Percentiles rank a stretch among this genome's conserved stretches.
phyloP scores from a whole-genome alignment of 2,888 invertebrate genomes.

The Nudaria mundana region DNA sequence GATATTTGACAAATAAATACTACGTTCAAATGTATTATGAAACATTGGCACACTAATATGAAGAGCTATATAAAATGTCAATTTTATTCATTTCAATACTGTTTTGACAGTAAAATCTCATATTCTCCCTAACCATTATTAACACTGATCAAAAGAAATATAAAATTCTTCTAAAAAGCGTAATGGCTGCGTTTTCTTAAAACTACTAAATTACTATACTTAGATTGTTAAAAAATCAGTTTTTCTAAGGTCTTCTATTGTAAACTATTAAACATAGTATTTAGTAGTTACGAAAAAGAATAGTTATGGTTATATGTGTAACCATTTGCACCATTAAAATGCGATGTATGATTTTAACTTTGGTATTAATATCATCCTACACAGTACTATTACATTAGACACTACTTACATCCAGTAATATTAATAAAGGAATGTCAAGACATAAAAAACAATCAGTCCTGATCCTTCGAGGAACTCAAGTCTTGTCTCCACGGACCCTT shows the following conservation, averaged over 20 bases:
- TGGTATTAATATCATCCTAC: conserved; percentile 24
- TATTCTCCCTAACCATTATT: conserved; percentile 4
- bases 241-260: too few species aligned
- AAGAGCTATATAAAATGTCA: conserved; percentile 11
- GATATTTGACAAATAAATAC: conserved; percentile 28
- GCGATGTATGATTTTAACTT: conserved; percentile 18
- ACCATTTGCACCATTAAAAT: conserved; percentile 17
- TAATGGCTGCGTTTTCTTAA: too few species aligned
- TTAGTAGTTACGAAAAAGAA: too few species aligned
- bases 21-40: conserved; percentile 16
- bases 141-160: conserved; percentile 5
- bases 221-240: conserved; percentile 7
- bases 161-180: conserved; percentile 18
- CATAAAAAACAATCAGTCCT: conserved; percentile 13
- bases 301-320: too few species aligned
- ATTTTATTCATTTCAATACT: conserved; percentile 20
- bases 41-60: conserved; percentile 28
- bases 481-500: conserved; percentile 13
- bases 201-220: too few species aligned
- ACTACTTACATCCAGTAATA: conserved; percentile 13
- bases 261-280: too few species aligned
- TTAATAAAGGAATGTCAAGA: conserved; percentile 17
- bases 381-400: too few species aligned
- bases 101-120: conserved; percentile 6
- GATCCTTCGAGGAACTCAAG: conserved; percentile 19